A percentile compares a stretch with the other conserved stretches of the same genome.
phyloP scores from a whole-genome alignment of 2,113 vertebrate genomes.

The Pterocles burchelli region DNA sequence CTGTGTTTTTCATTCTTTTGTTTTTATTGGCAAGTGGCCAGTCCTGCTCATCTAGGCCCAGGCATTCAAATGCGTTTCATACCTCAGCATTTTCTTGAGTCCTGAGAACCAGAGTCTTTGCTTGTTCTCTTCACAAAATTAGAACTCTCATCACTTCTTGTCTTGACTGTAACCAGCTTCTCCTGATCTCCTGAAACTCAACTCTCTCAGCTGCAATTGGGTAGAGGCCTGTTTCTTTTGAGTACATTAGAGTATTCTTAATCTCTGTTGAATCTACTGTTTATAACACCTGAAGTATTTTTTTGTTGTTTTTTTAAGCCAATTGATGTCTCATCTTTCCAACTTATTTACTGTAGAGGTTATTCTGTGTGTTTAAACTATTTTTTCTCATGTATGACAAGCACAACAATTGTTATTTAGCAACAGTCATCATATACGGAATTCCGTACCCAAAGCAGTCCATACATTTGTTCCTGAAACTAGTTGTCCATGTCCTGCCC shows the following conservation, averaged over 20 bases:
- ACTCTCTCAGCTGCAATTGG: background rate
- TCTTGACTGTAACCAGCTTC: background rate
- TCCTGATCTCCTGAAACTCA: background rate
- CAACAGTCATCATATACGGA: background rate
- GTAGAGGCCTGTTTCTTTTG: background rate
- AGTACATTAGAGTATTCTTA: background rate
- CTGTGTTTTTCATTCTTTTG: background rate
- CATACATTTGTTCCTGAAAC: background rate
- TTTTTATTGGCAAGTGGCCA: background rate
- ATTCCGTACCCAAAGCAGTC: background rate
- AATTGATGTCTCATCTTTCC: background rate
- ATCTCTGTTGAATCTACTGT: background rate
- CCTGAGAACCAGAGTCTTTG: rapidly evolving
- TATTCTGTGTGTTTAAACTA: background rate
- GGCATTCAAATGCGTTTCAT: background rate
- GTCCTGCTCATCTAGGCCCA: background rate
- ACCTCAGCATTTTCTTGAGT: background rate
- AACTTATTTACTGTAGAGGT: background rate
- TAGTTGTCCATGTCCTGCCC: background rate
- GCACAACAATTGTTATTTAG: background rate
- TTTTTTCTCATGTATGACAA: background rate
- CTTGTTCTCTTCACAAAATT: background rate
- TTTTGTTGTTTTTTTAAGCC: background rate
- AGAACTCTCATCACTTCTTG: background rate
- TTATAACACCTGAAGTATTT: background rate